A percentile compares a stretch with the other conserved stretches of the same genome.
Conservation (phyloP, 1,140 invertebrate species). For the Drosophila takahashii region DNA sequence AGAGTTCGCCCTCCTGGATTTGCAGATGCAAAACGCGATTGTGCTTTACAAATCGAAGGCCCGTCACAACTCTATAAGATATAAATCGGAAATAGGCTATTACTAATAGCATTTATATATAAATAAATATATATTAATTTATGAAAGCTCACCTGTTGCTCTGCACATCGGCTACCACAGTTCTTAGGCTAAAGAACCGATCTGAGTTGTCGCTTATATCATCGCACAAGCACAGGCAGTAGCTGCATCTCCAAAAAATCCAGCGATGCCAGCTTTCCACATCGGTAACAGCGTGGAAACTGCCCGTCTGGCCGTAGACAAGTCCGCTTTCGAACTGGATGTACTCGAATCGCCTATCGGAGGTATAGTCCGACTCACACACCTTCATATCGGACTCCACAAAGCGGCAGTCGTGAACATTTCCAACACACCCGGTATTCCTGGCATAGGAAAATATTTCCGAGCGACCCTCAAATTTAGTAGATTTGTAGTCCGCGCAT, state of each 20-base stretch:
- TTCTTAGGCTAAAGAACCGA: constrained; percentile 91
- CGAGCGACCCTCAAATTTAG: constrained; percentile 89
- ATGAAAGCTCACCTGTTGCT: constrained; percentile 89
- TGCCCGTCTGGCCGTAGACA: constrained; percentile 86
- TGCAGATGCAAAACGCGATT: constrained; percentile 92
- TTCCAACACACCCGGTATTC: constrained; percentile 89
- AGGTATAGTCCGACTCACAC: constrained; percentile 87
- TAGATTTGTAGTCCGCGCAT: constrained; percentile 90
- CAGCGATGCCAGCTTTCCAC: constrained; percentile 93
- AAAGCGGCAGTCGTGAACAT: constrained; percentile 91
- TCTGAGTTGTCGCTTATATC: constrained; percentile 89
- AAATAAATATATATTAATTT: neutral
- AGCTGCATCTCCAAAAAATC: constrained; percentile 94
- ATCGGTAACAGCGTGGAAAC: constrained; percentile 87
- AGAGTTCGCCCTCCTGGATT: constrained; percentile 90
- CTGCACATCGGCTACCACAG: constrained; percentile 87
- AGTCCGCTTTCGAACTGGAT: constrained; percentile 92
- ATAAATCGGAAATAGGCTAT: too few species aligned
- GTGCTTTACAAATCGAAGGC: constrained; percentile 89
- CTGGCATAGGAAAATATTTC: constrained; percentile 88
- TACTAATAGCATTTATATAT: too few species aligned
- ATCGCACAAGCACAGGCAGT: constrained; percentile 95
- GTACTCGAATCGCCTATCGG: constrained; percentile 91
- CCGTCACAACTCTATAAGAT: constrained; percentile 87
- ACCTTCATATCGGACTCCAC: constrained; percentile 94